Evolutionary conservation across 2,113 vertebrate species (phyloP).

Genomic region (Poeciliopsis occidentalis): DNA sequence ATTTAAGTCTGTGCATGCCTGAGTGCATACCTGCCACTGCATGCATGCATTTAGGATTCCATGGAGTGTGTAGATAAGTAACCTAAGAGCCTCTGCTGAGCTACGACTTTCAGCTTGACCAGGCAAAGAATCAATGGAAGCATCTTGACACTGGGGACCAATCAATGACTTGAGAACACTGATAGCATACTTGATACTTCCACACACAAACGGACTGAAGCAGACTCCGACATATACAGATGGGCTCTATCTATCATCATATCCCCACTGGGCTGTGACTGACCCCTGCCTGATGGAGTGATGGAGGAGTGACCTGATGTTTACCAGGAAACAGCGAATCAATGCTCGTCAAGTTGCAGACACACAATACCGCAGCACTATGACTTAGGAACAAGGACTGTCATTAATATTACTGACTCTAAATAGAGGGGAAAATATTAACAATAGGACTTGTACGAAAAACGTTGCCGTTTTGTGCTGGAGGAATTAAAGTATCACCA

Average conservation of each 20-base stretch:
- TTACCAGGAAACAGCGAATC: slow-evolving; percentile 60
- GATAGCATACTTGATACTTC: slow-evolving; percentile 53
- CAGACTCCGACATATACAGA: slow-evolving; percentile 16
- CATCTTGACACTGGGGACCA: slow-evolving; percentile 55
- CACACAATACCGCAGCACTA: slow-evolving; percentile 21
- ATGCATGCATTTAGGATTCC: neutral
- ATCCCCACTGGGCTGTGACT: slow-evolving; percentile 65
- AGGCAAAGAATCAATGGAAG: slow-evolving; percentile 59
- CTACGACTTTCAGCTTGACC: slow-evolving; percentile 56
- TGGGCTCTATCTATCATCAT: slow-evolving; percentile 62
- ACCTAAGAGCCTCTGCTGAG: slow-evolving; percentile 50
- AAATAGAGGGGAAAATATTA: neutral
- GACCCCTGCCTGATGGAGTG: slow-evolving; percentile 70
- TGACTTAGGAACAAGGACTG: neutral
- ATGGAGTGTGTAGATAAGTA: slow-evolving; percentile 14
- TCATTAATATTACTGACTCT: neutral
- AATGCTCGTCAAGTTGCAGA: slow-evolving; percentile 41
- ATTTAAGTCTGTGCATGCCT: no score
- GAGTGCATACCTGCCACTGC: neutral
- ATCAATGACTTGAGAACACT: slow-evolving; percentile 65
- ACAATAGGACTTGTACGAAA: neutral
- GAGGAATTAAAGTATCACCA: neutral
- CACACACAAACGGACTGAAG: slow-evolving; percentile 26
- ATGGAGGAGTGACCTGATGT: slow-evolving; percentile 70
- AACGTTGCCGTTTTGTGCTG: neutral